phyloP scores from a whole-genome alignment of 2,797 vertebrate genomes.

The Acestrorhynchus altus region DNA sequence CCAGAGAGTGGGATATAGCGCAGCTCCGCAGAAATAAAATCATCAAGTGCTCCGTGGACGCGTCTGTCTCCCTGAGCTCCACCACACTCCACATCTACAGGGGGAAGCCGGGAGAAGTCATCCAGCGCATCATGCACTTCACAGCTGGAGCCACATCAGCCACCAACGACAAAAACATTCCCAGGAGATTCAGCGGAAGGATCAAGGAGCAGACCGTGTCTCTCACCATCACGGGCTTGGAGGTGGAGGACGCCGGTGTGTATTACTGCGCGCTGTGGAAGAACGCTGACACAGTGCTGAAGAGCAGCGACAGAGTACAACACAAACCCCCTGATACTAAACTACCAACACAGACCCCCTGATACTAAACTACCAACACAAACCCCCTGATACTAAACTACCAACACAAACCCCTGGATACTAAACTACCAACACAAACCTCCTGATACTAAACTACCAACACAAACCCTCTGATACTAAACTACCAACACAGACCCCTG shows the following conservation, averaged over 20 bases:
- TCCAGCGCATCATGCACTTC: conserved; percentile 36
- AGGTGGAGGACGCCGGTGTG: rapidly evolving
- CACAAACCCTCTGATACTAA: too few relatives aligned
- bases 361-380: background rate
- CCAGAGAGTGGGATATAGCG: rapidly evolving
- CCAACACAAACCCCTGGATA: too few relatives aligned
- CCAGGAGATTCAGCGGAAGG: background rate
- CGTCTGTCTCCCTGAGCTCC: background rate
- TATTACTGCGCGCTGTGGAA: conserved; percentile 44
- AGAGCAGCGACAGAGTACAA: background rate
- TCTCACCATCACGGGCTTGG: background rate
- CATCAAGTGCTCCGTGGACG: background rate
- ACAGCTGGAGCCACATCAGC: background rate
- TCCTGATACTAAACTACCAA: too few relatives aligned
- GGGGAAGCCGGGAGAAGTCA: background rate
- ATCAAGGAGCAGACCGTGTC: background rate
- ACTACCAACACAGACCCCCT: too few relatives aligned
- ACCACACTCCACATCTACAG: conserved; percentile 29
- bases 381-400: too few relatives aligned
- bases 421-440: too few relatives aligned
- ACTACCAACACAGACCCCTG: too few relatives aligned
- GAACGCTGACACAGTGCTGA: conserved; percentile 1
- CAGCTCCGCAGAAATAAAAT: background rate
- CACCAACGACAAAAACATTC: background rate
- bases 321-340: conserved; percentile 45